phyloP scores from a whole-genome alignment of 1,140 invertebrate species.

The Vanessa atalanta region DNA sequence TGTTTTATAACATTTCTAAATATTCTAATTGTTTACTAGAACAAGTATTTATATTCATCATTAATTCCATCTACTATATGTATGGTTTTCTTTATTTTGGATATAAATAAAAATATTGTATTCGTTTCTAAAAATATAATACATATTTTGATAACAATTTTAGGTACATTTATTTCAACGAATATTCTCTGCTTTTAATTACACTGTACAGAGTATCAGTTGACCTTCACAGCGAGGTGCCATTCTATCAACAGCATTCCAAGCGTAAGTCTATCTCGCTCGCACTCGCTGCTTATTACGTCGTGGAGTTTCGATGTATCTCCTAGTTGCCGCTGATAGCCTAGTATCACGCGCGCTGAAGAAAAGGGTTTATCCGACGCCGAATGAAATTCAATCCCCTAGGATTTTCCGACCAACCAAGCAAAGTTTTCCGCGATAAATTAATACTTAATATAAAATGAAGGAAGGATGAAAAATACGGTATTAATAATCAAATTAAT shows the following conservation, averaged over 20 bases:
- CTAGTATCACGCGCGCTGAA: conserved; percentile 80
- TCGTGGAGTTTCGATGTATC: conserved; percentile 52
- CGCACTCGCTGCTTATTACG: conserved; percentile 43
- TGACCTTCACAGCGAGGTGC: conserved; percentile 71
- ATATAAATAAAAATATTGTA: too few species aligned
- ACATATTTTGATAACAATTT: too few species aligned
- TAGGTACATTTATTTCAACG: neutral
- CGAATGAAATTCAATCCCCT: conserved; percentile 62
- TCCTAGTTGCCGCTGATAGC: conserved; percentile 63
- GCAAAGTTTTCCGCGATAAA: conserved; percentile 60
- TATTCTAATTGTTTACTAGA: too few species aligned
- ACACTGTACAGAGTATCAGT: conserved; percentile 66
- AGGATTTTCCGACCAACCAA: conserved; percentile 68
- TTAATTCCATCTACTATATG: too few species aligned
- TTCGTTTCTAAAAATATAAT: too few species aligned
- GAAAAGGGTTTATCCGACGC: conserved; percentile 81
- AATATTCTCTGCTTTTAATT: conserved; percentile 40
- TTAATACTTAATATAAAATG: neutral
- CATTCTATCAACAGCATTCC: conserved; percentile 67
- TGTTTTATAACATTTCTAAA: too few species aligned
- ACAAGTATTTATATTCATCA: too few species aligned
- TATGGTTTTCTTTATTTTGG: too few species aligned
- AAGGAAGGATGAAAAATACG: neutral
- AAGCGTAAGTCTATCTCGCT: conserved; percentile 62
- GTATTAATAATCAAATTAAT: neutral